Percentiles rank a stretch among this genome's conserved stretches.
Evolutionary conservation across 1,140 invertebrate species (phyloP).

Genomic region (Drosophila azteca): DNA sequence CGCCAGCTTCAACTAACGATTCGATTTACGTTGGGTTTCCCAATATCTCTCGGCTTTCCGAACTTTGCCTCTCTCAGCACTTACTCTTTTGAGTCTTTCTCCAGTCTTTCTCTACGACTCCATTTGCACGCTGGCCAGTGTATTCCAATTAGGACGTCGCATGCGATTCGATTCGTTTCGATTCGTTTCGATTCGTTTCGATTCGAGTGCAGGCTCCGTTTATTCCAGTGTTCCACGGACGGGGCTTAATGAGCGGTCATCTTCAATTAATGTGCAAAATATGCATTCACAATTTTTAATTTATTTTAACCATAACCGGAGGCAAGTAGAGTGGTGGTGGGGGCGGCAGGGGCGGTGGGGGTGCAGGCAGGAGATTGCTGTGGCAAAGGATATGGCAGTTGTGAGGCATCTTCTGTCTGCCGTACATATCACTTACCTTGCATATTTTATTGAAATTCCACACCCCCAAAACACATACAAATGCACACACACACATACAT

Average conservation of each 20-base stretch:
- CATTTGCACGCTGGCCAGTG: conserved; percentile 8
- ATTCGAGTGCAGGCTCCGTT: conserved; percentile 48
- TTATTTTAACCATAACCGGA: conserved; percentile 39
- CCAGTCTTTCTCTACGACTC: too few species aligned
- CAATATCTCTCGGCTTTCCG: neutral
- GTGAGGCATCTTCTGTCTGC: neutral
- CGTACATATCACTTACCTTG: conserved; percentile 60
- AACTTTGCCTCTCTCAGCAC: too few species aligned
- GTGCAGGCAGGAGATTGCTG: too few species aligned
- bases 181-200: conserved; percentile 43
- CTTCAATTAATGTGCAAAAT: conserved; percentile 66
- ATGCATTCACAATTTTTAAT: conserved; percentile 55
- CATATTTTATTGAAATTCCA: conserved; percentile 79
- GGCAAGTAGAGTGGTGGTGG: neutral
- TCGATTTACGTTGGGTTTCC: neutral
- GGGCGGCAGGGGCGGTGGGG: too few species aligned
- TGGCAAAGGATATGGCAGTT: neutral
- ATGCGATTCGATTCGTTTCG: conserved; percentile 45
- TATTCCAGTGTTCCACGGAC: conserved; percentile 45
- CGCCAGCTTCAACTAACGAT: too few species aligned
- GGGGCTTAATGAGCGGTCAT: conserved; percentile 59
- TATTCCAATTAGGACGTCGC: conserved; percentile 51
- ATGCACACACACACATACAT: too few species aligned
- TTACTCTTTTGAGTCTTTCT: too few species aligned
- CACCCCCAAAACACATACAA: conserved; percentile 26